Base-by-base conservation (phyloP, 2,113 vertebrate species). In the Neofelis nebulosa region DNA sequence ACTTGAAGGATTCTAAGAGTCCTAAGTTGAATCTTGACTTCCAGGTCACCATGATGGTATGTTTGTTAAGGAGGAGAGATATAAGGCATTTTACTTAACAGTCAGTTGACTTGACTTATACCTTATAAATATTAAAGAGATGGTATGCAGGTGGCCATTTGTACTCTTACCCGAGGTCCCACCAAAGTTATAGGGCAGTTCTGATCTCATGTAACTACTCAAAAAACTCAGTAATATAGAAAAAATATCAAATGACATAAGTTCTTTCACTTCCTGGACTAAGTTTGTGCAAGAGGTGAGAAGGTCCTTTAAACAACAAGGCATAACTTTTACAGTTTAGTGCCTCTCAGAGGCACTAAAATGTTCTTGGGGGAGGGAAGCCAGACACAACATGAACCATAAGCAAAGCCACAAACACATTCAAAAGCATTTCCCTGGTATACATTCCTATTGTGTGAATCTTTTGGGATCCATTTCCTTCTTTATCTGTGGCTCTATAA, bases 391-490 rank as follows among this genome's bases (percentile, higher is more conserved):
- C 19, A 86, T 0, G 66, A 86, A 41, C 73, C 31, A 48, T 57
- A 57, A 86, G 33, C 5, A 16, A 57, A 89, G 36, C 18, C 14
- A 74, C 4, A 7, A 93, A 73, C 21, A 71, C 11, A 76, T 50
- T 92, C 41, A 52, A 95, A 69, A 91, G 1, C 29, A 68, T 74
- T 90, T 90, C n/a, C 9, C 57, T 83, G 27, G 36, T 11, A 36
- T 80, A 52, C n/a, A 79, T n/a, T 69, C 8, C n/a, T 74, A 50
- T 79, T 89, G 33, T 91, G 21, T 65, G 66, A 89, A 73, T 81
- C 50, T 23, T 85, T 31, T 27, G 93, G 83, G 69, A 96, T 89
- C 50, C 23, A 96, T 89, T 96, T 91, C 45, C 55, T 88, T 96
- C 55, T 96, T 90, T 89, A 91, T 94, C 76, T 65, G 84, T 82